These are phyloP conservation scores for Macaria notata DNA, from an alignment of 2,888 invertebrate genomes.

Conservation along the genomic window DNA sequence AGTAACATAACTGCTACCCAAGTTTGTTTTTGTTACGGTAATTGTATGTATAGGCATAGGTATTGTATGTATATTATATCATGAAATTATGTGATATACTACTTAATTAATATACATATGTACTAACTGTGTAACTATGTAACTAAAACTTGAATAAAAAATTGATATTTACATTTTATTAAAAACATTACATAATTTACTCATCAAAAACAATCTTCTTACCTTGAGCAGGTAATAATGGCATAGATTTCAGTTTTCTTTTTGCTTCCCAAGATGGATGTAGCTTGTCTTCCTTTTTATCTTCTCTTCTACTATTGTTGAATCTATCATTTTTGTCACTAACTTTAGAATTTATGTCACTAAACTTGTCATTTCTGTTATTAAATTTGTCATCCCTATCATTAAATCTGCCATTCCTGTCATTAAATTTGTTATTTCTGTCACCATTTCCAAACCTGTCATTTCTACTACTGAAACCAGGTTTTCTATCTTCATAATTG, in stretches of 20 bases:
- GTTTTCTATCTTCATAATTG: slow-evolving; percentile 34
- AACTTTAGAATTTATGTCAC: too few relatives aligned
- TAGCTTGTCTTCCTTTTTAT: slow-evolving; percentile 62
- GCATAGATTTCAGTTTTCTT: slow-evolving; percentile 62
- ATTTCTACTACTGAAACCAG: slow-evolving; percentile 19
- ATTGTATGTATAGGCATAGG: too few relatives aligned
- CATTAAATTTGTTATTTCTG: slow-evolving; percentile 22
- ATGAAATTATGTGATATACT: too few relatives aligned
- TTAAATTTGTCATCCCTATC: slow-evolving; percentile 19
- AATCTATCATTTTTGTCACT: background rate
- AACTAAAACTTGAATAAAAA: too few relatives aligned
- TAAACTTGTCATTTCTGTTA: slow-evolving; percentile 14
- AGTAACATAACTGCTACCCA: too few relatives aligned
- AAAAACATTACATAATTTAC: slow-evolving; percentile 31
- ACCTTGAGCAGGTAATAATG: slow-evolving; percentile 65
- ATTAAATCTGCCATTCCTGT: slow-evolving; percentile 24
- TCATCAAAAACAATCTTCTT: slow-evolving; percentile 75
- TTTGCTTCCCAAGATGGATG: slow-evolving; percentile 82
- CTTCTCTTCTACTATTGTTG: slow-evolving; percentile 28
- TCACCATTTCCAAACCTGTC: slow-evolving; percentile 24
- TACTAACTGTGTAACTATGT: too few relatives aligned
- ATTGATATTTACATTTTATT: too few relatives aligned
- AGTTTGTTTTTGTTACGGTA: too few relatives aligned
- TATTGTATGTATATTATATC: too few relatives aligned
- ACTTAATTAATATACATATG: too few relatives aligned